Percentiles rank a stretch among this genome's conserved stretches.
phyloP scores from a whole-genome alignment of 2,797 vertebrate species.

The Harpagifer antarcticus region DNA sequence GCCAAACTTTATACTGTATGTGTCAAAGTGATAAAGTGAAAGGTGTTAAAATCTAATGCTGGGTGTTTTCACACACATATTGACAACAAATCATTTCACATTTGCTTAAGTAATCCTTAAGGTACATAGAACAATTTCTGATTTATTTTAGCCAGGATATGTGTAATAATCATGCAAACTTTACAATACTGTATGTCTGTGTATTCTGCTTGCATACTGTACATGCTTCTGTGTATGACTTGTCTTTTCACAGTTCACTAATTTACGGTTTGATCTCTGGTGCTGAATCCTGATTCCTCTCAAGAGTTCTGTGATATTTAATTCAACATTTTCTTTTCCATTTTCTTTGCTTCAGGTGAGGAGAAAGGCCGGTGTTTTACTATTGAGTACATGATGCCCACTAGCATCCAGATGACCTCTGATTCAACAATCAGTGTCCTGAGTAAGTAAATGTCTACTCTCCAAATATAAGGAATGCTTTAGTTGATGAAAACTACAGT shows the following conservation, averaged over 20 bases:
- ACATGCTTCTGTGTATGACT: constrained; percentile 1
- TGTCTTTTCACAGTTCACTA: no score
- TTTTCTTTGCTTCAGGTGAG: constrained; percentile 84
- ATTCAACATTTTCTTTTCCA: not conserved
- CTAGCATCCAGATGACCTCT: constrained; percentile 93
- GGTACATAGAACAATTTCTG: not conserved
- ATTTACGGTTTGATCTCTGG: not conserved
- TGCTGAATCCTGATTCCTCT: not conserved
- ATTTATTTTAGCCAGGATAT: not conserved
- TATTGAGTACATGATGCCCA: constrained; percentile 96
- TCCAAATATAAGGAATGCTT: not conserved
- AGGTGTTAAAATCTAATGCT: constrained; percentile 49
- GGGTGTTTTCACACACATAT: constrained; percentile 40
- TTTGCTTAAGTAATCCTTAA: not conserved
- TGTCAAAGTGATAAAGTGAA: constrained; percentile 27
- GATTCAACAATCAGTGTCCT: constrained; percentile 95
- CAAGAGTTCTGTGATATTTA: not conserved
- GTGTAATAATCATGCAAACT: constrained; percentile 1
- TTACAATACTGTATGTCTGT: not conserved
- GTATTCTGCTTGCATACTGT: not conserved
- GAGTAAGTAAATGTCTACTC: constrained; percentile 85
- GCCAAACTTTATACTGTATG: constrained; percentile 25
- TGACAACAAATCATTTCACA: constrained; percentile 10
- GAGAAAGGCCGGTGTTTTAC: constrained; percentile 96
- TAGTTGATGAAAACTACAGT: not conserved